Conservation (phyloP, 2,797 vertebrate genomes). For the Melanitta fusca region DNA sequence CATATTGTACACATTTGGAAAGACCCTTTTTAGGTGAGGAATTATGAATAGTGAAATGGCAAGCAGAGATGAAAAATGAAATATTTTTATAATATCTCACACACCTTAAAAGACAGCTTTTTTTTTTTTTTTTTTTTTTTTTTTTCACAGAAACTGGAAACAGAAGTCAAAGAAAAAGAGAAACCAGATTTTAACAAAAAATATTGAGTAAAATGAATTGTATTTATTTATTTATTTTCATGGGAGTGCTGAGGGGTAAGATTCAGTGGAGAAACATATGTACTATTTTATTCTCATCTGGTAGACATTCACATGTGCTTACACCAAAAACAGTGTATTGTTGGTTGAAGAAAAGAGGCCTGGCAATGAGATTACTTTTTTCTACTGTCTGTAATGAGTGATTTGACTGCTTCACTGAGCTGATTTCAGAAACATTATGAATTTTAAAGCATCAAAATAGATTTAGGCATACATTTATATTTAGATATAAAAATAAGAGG, state of each 20-base stretch:
- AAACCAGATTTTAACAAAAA: background rate
- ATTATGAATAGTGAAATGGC: background rate
- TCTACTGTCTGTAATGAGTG: background rate
- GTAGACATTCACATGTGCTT: background rate
- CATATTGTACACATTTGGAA: background rate
- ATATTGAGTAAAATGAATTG: background rate
- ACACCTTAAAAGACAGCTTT: background rate
- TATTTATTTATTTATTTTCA: background rate
- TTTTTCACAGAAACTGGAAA: background rate
- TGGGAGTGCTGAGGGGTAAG: background rate
- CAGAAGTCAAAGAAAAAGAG: background rate
- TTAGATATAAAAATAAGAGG: background rate
- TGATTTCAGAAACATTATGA: background rate
- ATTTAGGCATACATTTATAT: background rate
- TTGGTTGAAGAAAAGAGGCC: background rate
- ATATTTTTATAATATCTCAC: background rate
- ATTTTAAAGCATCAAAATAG: background rate
- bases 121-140: background rate
- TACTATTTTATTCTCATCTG: background rate
- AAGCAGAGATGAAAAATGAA: background rate
- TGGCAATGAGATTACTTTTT: background rate
- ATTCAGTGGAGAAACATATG: background rate
- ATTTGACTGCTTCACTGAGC: background rate
- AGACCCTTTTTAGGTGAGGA: background rate
- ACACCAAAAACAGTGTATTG: background rate